Evolutionary conservation across 92 coral and sea anemone genomes (phyloP).

Genomic region (Micromussa lordhowensis): DNA sequence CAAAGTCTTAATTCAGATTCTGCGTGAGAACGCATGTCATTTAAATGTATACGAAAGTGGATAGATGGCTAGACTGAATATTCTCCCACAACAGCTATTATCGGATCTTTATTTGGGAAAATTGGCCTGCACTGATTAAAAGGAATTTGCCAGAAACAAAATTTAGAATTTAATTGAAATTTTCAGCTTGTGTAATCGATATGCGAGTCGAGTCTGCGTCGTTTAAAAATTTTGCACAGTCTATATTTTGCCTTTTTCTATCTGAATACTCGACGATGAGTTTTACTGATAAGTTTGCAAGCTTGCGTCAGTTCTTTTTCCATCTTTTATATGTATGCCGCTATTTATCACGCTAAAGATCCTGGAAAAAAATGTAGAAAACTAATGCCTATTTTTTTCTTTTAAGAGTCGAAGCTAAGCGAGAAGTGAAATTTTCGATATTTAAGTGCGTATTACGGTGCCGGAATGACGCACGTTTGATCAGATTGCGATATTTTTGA

Average conservation of each 20-base stretch:
- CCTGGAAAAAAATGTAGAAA: not conserved
- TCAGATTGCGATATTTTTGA: conserved; percentile 26
- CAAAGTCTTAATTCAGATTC: not conserved
- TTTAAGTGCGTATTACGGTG: not conserved
- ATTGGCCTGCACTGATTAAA: not conserved
- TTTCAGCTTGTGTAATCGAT: not conserved
- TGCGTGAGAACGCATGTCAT: not conserved
- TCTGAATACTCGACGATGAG: not conserved
- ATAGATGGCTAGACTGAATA: not conserved
- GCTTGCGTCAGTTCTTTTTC: not conserved
- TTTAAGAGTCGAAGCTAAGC: not conserved
- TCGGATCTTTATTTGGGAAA: not conserved
- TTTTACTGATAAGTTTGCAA: not conserved
- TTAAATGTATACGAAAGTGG: not conserved
- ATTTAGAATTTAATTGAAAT: not conserved
- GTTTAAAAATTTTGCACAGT: not conserved
- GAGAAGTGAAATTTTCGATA: not conserved
- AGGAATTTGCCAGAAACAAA: too few relatives aligned
- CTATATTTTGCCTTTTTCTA: not conserved
- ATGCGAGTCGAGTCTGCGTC: not conserved
- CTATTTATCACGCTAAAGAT: not conserved
- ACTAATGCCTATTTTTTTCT: not conserved
- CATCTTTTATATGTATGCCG: not conserved
- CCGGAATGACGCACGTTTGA: conserved; percentile 1
- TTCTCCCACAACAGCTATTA: not conserved